Evolutionary conservation across 2,888 invertebrate species (phyloP).

Genomic region (Poecilobothrus nobilitatus): DNA sequence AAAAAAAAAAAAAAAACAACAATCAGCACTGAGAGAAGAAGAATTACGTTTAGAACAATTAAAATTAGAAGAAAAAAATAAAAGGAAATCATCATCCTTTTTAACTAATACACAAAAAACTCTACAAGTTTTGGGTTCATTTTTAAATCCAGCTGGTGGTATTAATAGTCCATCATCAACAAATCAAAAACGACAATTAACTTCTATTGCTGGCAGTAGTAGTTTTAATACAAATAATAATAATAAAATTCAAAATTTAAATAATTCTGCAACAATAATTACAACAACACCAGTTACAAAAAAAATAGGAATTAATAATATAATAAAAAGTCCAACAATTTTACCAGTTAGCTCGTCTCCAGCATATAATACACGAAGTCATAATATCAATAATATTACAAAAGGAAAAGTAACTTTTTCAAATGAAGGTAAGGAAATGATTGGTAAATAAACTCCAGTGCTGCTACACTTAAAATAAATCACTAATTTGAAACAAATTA

Average conservation of each 20-base stretch:
- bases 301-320: not conserved
- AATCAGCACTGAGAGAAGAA: constrained; percentile 37
- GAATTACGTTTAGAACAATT: constrained; percentile 36
- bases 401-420: constrained; percentile 17
- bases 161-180: constrained; percentile 25
- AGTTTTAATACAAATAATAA: constrained; percentile 21
- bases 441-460: constrained; percentile 17
- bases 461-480: constrained; percentile 11
- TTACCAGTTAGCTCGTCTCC: not conserved
- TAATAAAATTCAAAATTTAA: constrained; percentile 20
- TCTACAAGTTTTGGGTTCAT: not conserved
- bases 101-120: constrained; percentile 21
- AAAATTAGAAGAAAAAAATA: constrained; percentile 28
- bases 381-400: constrained; percentile 15
- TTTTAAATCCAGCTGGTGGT: not conserved
- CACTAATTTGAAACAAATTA: not conserved
- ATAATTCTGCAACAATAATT: not conserved
- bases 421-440: constrained; percentile 26
- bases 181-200: constrained; percentile 27
- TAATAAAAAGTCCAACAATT: not conserved
- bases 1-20: not conserved
- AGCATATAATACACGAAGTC: constrained; percentile 14
- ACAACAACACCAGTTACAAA: not conserved
- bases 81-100: constrained; percentile 16
- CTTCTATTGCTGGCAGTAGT: constrained; percentile 20